Percentiles rank a stretch among this genome's conserved stretches.
phyloP scores from a whole-genome alignment of 2,888 invertebrate genomes.

The Leptothorax acervorum region DNA sequence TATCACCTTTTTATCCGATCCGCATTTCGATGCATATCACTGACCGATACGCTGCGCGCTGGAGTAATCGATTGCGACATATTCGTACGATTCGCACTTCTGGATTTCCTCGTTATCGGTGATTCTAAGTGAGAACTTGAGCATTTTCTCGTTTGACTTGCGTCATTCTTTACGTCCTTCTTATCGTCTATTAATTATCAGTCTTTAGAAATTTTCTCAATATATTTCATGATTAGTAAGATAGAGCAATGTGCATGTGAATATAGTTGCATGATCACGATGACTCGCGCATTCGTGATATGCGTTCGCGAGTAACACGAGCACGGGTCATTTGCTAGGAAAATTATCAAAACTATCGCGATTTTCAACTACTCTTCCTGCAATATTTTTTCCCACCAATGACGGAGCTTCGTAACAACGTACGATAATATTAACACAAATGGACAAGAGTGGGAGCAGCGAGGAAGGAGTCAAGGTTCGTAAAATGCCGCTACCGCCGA shows the following conservation, averaged over 20 bases:
- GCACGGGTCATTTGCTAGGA: not conserved
- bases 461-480: constrained; percentile 8
- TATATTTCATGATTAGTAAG: not conserved
- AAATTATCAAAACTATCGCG: not conserved
- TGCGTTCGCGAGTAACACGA: not conserved
- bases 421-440: constrained; percentile 10
- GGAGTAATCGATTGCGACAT: constrained; percentile 16
- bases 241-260: not conserved
- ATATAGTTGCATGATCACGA: constrained; percentile 2
- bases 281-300: not conserved
- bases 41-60: constrained; percentile 22
- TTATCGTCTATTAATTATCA: constrained; percentile 1
- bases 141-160: not conserved
- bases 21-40: constrained; percentile 11
- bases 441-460: not conserved
- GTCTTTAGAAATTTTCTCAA: not conserved
- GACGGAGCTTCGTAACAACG: not conserved
- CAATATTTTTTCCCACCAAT: not conserved
- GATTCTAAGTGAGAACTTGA: not conserved
- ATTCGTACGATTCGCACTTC: constrained; percentile 13
- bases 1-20: constrained; percentile 13
- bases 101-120: constrained; percentile 12
- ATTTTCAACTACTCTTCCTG: not conserved
- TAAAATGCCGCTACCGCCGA: constrained; percentile 15
- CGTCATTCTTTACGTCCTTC: not conserved